Evolutionary conservation across 2,888 invertebrate genomes (phyloP).

Genomic region (Omphaloscelis lunosa): DNA sequence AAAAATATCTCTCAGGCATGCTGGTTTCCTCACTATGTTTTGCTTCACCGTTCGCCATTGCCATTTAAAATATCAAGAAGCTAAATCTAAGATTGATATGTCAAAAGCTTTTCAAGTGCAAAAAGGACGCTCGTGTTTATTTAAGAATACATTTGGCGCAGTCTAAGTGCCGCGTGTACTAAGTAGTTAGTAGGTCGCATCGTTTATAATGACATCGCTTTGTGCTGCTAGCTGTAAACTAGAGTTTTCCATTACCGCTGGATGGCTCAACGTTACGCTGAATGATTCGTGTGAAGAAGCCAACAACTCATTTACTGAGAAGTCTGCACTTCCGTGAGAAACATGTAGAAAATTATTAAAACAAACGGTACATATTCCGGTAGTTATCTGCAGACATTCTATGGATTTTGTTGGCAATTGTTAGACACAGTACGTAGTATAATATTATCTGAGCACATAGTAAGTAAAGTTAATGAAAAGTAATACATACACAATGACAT

Average conservation of each 20-base stretch:
- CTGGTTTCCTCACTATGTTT: too few species aligned
- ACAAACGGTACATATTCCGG: slow-evolving; percentile 62
- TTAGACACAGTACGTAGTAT: not conserved
- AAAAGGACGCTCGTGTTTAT: slow-evolving; percentile 39
- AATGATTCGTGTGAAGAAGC: slow-evolving; percentile 78
- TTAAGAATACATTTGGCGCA: slow-evolving; percentile 26
- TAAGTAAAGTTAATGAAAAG: not conserved
- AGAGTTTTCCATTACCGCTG: slow-evolving; percentile 84
- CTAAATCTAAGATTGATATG: slow-evolving; percentile 42
- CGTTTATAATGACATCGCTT: slow-evolving; percentile 55
- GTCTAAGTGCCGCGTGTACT: slow-evolving; percentile 36
- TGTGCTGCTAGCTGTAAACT: slow-evolving; percentile 71
- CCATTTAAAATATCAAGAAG: slow-evolving; percentile 30
- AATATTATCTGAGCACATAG: not conserved
- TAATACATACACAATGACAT: not conserved
- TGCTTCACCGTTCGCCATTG: too few species aligned
- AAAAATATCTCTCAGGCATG: too few species aligned
- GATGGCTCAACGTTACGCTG: slow-evolving; percentile 71
- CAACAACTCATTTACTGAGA: slow-evolving; percentile 63
- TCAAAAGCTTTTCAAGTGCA: slow-evolving; percentile 44
- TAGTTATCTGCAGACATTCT: slow-evolving; percentile 36
- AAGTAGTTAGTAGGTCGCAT: slow-evolving; percentile 50
- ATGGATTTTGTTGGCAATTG: slow-evolving; percentile 9
- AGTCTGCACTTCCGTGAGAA: slow-evolving; percentile 69
- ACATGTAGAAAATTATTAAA: slow-evolving; percentile 60